A percentile compares a stretch with the other conserved stretches of the same genome.
Evolutionary conservation across 1,140 invertebrate species (phyloP).

Genomic region (Trinorchestia longiramus): DNA sequence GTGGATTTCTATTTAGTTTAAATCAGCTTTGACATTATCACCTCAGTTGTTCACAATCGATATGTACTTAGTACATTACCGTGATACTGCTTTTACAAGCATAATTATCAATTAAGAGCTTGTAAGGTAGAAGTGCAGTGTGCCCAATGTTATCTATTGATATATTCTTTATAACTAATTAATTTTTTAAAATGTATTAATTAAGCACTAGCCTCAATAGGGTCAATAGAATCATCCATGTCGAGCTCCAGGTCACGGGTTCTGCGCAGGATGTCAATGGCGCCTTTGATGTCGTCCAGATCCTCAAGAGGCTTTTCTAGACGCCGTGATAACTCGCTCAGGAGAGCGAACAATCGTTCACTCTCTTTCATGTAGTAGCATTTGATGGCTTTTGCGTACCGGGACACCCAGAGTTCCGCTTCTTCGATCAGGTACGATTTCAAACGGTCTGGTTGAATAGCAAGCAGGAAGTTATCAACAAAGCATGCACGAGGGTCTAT

Average conservation of each 20-base stretch:
- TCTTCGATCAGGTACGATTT: constrained; percentile 88
- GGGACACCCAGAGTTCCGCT: constrained; percentile 80
- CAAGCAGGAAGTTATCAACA: neutral
- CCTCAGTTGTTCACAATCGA: neutral
- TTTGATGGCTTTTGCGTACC: constrained; percentile 91
- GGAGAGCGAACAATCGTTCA: constrained; percentile 93
- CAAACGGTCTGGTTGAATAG: constrained; percentile 78
- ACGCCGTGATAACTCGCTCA: constrained; percentile 91
- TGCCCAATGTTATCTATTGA: too few relatives aligned
- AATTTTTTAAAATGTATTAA: constrained; percentile 61
- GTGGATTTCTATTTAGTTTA: neutral
- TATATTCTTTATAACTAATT: too few relatives aligned
- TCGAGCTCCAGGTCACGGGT: constrained; percentile 95
- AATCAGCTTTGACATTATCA: neutral
- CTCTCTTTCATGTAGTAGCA: constrained; percentile 93
- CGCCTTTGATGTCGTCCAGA: constrained; percentile 90
- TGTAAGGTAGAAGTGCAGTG: too few relatives aligned
- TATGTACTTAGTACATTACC: neutral
- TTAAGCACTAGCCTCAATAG: constrained; percentile 79
- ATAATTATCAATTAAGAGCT: neutral
- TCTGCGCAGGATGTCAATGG: constrained; percentile 94
- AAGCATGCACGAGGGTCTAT: too few relatives aligned
- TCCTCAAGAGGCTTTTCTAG: constrained; percentile 88
- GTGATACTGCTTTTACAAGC: neutral
- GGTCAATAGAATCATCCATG: constrained; percentile 92